Conservation (phyloP, 2,797 vertebrate genomes). For the Choloepus didactylus region DNA sequence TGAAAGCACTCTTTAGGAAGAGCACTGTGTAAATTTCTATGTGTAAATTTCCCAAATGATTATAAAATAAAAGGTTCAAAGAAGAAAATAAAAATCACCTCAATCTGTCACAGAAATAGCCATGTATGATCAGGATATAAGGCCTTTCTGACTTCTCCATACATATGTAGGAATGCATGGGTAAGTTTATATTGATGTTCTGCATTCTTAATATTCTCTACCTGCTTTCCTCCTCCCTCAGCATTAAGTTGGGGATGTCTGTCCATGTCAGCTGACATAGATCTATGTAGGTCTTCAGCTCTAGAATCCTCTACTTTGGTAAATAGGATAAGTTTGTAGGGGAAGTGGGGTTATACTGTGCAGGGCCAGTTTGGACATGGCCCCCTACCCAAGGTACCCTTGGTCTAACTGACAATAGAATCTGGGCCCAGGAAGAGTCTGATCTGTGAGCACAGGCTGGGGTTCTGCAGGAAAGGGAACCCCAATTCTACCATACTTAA, state of each 20-base stretch:
- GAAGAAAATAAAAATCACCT: not conserved
- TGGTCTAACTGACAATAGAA: too few relatives aligned
- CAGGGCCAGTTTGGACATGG: not conserved
- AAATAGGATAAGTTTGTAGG: not conserved
- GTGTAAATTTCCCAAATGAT: not conserved
- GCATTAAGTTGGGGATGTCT: not conserved
- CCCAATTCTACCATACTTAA: not conserved
- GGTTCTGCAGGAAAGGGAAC: not conserved
- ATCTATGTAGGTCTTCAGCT: not conserved
- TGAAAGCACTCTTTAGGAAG: not conserved
- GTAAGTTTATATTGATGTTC: not conserved
- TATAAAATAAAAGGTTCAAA: not conserved
- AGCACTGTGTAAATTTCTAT: not conserved
- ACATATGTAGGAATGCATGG: rapidly evolving
- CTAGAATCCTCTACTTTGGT: not conserved
- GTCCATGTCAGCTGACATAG: not conserved
- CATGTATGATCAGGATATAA: too few relatives aligned
- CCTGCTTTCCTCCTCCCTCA: not conserved
- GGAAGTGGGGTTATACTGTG: not conserved
- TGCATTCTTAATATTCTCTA: rapidly evolving
- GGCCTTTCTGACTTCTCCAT: not conserved
- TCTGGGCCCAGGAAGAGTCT: not conserved
- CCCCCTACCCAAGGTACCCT: too few relatives aligned
- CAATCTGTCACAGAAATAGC: rapidly evolving
- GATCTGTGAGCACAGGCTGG: not conserved